Evolutionary conservation across 2,113 vertebrate species (phyloP).

Genomic region (Gambusia affinis): DNA sequence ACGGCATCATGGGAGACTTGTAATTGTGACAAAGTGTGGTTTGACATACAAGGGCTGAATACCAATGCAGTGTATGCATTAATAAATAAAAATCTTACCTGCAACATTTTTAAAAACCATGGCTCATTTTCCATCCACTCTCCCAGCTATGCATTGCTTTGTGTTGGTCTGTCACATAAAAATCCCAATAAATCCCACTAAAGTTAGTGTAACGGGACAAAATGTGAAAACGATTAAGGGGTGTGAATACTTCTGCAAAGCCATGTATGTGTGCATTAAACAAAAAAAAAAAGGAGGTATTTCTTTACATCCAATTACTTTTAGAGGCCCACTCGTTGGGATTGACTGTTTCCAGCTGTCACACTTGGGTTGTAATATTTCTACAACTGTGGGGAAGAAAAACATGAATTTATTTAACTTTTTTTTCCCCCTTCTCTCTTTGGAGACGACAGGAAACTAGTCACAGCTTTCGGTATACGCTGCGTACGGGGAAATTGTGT

Average conservation of each 20-base stretch:
- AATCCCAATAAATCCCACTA: too few species aligned
- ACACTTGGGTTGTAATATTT: background rate
- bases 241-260: background rate
- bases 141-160: too few species aligned
- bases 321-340: background rate
- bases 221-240: too few species aligned
- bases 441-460: background rate
- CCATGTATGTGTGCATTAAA: background rate
- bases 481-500: background rate
- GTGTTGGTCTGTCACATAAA: too few species aligned
- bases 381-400: background rate
- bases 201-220: too few species aligned
- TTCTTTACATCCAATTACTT: background rate
- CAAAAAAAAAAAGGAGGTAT: background rate
- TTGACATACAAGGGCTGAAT: too few species aligned
- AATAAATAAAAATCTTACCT: too few species aligned
- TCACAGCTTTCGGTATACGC: background rate
- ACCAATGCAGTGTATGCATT: too few species aligned
- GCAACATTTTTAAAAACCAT: too few species aligned
- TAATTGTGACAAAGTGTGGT: too few species aligned
- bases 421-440: background rate
- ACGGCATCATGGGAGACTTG: too few species aligned
- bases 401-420: background rate
- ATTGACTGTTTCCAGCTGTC: constrained; percentile 2
- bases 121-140: too few species aligned